phyloP scores from a whole-genome alignment of 2,113 vertebrate species.

The Phalacrocorax aristotelis region DNA sequence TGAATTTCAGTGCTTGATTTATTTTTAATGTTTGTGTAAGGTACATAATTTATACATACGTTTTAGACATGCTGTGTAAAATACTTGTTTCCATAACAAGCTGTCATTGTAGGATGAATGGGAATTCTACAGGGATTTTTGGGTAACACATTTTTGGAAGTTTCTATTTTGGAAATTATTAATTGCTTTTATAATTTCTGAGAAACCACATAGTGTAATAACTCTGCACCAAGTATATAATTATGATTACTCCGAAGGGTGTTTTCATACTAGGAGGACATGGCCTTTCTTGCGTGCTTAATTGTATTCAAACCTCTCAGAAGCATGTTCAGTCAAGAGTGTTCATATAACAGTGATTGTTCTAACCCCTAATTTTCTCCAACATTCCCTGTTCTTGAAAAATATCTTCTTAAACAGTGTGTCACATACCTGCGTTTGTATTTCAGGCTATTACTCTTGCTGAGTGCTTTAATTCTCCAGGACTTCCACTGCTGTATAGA shows the following conservation, averaged over 20 bases:
- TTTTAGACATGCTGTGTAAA: neutral
- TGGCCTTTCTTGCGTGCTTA: neutral
- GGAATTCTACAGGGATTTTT: neutral
- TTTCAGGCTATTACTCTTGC: neutral
- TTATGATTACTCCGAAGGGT: neutral
- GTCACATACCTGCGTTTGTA: neutral
- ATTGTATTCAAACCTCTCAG: neutral
- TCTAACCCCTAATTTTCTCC: neutral
- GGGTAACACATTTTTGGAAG: neutral
- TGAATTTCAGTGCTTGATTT: neutral
- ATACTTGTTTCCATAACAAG: neutral
- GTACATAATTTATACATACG: neutral
- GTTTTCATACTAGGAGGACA: neutral
- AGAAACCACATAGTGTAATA: neutral
- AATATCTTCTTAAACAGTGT: neutral
- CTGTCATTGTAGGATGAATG: neutral
- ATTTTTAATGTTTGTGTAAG: neutral
- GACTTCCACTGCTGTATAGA: neutral
- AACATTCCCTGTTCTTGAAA: neutral
- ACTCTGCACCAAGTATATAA: neutral
- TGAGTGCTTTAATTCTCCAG: neutral
- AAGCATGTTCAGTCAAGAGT: neutral
- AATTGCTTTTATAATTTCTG: neutral
- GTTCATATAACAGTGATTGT: neutral
- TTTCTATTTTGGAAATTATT: slow-evolving; percentile 11